A percentile compares a stretch with the other conserved stretches of the same genome.
These are phyloP conservation scores for Crossaster papposus DNA, from an alignment of 53 echinoderm and acorn worm genomes.

Conservation along the genomic window DNA sequence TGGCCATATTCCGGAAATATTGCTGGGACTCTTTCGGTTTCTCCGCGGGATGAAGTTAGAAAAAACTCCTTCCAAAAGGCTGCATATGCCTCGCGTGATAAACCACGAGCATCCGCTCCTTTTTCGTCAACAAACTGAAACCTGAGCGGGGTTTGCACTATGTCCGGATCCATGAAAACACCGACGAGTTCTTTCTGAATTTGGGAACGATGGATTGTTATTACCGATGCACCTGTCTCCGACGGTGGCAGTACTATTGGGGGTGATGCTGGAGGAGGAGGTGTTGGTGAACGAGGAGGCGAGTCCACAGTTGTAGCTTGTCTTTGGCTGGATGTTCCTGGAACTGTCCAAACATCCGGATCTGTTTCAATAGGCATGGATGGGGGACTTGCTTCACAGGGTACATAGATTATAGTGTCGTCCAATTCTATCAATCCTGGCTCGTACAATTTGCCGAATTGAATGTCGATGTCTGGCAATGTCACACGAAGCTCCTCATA, in stretches of 20 bases:
- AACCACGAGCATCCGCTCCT: conserved; percentile 23
- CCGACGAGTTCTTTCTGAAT: background rate
- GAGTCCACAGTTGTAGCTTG: background rate
- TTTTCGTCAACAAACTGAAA: conserved; percentile 24
- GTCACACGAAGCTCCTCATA: too few species aligned
- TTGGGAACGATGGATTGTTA: background rate
- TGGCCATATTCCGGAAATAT: conserved; percentile 32
- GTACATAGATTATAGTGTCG: too few species aligned
- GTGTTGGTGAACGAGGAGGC: conserved; percentile 20
- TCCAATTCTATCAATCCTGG: too few species aligned
- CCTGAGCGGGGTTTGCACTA: conserved; percentile 3
- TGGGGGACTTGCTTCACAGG: too few species aligned
- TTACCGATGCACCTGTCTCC: background rate
- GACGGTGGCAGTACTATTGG: too few species aligned
- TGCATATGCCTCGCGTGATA: conserved; percentile 32
- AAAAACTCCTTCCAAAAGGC: conserved; percentile 54
- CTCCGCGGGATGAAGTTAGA: conserved; percentile 22
- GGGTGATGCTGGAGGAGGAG: too few species aligned
- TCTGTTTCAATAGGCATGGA: background rate
- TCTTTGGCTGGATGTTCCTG: background rate
- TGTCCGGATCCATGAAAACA: conserved; percentile 22
- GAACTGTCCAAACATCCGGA: background rate
- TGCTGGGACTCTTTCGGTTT: conserved; percentile 8
- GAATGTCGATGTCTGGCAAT: too few species aligned
- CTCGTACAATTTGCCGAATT: too few species aligned